Conservation (phyloP, 2,888 invertebrate genomes). For the Limenitis arthemis region DNA sequence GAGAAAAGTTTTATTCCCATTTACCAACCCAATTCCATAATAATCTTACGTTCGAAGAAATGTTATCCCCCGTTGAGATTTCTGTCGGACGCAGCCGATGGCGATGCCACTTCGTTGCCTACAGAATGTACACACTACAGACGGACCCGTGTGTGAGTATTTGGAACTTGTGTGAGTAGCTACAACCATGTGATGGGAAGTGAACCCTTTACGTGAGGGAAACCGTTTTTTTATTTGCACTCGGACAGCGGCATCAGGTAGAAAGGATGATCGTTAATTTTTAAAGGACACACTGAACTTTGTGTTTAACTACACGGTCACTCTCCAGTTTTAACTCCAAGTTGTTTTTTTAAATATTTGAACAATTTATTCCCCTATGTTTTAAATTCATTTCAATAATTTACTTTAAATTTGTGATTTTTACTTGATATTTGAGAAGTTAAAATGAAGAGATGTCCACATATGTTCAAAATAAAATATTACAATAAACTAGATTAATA, state of each 20-base stretch:
- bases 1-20: no score
- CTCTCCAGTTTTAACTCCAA: conserved; percentile 4
- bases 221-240: conserved; percentile 71
- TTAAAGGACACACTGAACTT: conserved; percentile 64
- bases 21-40: conserved; percentile 39
- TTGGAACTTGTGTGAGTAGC: conserved; percentile 34
- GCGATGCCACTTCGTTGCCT: conserved; percentile 38
- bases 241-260: conserved; percentile 72
- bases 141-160: conserved; percentile 32
- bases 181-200: conserved; percentile 69
- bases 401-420: background rate
- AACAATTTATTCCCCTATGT: background rate
- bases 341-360: conserved; percentile 1
- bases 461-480: conserved; percentile 7
- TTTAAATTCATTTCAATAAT: background rate
- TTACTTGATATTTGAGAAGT: no score
- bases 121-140: conserved; percentile 35
- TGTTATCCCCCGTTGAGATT: conserved; percentile 64
- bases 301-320: conserved; percentile 43
- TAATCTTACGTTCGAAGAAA: conserved; percentile 54
- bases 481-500: conserved; percentile 31
- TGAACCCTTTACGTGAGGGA: conserved; percentile 72
- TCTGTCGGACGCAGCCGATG: conserved; percentile 55
- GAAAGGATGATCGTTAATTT: conserved; percentile 71
- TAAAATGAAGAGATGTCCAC: no score